Evolutionary conservation across 2,888 invertebrate species (phyloP).

Genomic region (Nowickia ferox): DNA sequence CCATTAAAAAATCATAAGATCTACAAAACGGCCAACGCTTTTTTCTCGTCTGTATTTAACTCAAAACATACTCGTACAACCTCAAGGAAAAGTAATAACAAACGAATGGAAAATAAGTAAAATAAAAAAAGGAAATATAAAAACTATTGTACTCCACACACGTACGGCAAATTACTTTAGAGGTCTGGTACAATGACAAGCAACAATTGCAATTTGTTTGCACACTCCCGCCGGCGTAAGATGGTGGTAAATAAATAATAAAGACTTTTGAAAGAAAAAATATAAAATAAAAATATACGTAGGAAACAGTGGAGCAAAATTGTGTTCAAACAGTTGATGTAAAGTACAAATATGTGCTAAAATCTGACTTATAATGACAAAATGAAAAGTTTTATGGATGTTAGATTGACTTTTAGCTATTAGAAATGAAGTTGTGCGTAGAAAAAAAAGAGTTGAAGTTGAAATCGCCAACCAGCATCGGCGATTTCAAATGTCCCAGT

Average conservation of each 20-base stretch:
- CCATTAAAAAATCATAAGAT: constrained; percentile 58
- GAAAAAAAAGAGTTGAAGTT: too few species aligned
- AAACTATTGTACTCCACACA: constrained; percentile 64
- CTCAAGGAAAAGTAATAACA: constrained; percentile 54
- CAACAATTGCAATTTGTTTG: constrained; percentile 84
- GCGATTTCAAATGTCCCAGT: too few species aligned
- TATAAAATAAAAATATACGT: constrained; percentile 18
- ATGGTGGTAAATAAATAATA: constrained; percentile 69
- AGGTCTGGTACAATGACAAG: constrained; percentile 80
- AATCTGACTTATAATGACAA: not conserved
- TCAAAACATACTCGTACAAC: constrained; percentile 33
- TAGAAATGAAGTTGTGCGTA: too few species aligned
- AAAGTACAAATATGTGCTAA: not conserved
- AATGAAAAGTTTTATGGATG: not conserved
- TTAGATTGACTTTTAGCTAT: too few species aligned
- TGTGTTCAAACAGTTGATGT: not conserved
- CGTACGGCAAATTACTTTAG: constrained; percentile 75
- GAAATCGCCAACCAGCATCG: too few species aligned
- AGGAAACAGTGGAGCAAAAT: constrained; percentile 74
- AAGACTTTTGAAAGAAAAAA: constrained; percentile 60
- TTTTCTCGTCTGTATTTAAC: constrained; percentile 25
- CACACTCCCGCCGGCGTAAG: constrained; percentile 77
- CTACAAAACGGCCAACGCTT: constrained; percentile 57
- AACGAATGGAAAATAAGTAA: constrained; percentile 43
- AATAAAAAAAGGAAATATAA: constrained; percentile 36